Evolutionary conservation across 2,113 vertebrate species (phyloP), one percentile per base, ranked within the genome.

Genomic region (Scolopax mira): DNA sequence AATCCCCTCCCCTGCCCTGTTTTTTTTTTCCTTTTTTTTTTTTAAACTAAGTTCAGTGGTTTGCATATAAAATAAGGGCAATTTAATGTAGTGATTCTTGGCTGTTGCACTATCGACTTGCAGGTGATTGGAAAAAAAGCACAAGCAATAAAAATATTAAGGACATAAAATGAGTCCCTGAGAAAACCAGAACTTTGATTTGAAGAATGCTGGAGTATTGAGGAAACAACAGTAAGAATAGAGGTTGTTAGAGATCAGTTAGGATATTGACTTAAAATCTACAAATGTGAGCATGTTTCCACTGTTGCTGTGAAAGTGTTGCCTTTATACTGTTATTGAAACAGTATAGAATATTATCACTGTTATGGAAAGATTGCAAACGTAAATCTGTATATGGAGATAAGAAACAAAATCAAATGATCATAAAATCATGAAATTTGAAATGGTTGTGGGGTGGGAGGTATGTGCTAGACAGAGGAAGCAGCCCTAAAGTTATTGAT

Each of bases 401-500:
- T 55, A 67, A 85, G 33, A 79, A 93, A 39, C 33, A 58, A 89
- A 92, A 91, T 89, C 22, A 85, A 91, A 85, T 85, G 2, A 77
- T 88, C 81, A 84, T 94, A 89, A 92, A 77, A 90, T 81, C 4
- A 21, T 60, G n/a, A 87, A 30, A 91, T 95, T 91, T 94, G 39
- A 86, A 93, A 62, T 78, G 69, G 37, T 82, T 27, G 12, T 90
- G 75, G 14, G 9, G 16, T 92, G 42, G 35, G 67, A 30, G 30
- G 42, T 91, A 62, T 79, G 46, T 90, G 64, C 83, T 84, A 73
- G 72, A 41, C 28, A 41, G 94, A 87, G 75, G 64, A 92, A 95
- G 69, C 81, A 87, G 94, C 48, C 91, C 91, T 87, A 65, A 96
- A 96, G 84, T 96, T 96, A 97, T 96, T 96, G 97, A 97, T 97